A percentile compares a stretch with the other conserved stretches of the same genome.
phyloP scores from a whole-genome alignment of 2,113 vertebrate species.

The Cinclus cinclus region DNA sequence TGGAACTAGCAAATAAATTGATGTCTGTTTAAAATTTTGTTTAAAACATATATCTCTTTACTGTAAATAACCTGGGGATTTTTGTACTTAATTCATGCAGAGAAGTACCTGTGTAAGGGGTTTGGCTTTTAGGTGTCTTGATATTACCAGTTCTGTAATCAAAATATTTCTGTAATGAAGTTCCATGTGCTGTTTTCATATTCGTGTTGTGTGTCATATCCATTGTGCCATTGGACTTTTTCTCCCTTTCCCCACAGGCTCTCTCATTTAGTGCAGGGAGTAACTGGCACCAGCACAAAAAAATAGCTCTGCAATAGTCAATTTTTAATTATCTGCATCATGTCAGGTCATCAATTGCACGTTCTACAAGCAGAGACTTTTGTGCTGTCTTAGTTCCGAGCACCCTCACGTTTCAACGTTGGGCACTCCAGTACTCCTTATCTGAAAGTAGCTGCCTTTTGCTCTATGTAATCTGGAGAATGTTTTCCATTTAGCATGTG shows the following conservation, averaged over 20 bases:
- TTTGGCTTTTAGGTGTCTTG: not conserved
- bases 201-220: not conserved
- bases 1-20: not conserved
- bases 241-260: conserved; percentile 5
- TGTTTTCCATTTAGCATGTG: not conserved
- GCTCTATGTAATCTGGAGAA: not conserved
- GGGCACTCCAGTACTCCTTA: not conserved
- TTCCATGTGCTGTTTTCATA: not conserved
- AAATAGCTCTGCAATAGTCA: not conserved
- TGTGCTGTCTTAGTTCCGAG: not conserved
- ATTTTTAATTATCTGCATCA: conserved; percentile 53
- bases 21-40: not conserved
- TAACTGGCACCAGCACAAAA: not conserved
- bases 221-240: not conserved
- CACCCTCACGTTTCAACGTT: not conserved
- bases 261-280: not conserved
- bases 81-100: not conserved
- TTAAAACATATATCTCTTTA: not conserved
- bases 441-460: not conserved
- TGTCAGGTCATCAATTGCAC: not conserved
- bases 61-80: not conserved
- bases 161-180: not conserved
- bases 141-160: not conserved
- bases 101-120: not conserved
- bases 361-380: not conserved